Evolutionary conservation across 2,797 vertebrate genomes (phyloP).

Genomic region (Masticophis lateralis): DNA sequence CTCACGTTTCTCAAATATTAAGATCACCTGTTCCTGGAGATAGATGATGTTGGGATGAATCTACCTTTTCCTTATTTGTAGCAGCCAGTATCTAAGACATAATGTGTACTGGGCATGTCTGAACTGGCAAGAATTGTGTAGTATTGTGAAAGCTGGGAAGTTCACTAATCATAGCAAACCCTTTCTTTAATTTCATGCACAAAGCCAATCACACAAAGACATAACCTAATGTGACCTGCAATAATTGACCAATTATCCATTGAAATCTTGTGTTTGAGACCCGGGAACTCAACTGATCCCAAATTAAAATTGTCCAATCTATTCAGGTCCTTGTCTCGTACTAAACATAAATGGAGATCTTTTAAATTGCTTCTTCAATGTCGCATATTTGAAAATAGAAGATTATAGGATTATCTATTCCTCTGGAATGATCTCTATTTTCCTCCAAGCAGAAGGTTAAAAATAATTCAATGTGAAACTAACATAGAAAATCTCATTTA

Average conservation of each 20-base stretch:
- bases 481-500: constrained; percentile 9
- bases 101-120: background rate
- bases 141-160: background rate
- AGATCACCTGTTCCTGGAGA: background rate
- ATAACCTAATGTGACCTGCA: background rate
- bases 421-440: background rate
- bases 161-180: background rate
- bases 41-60: background rate
- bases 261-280: background rate
- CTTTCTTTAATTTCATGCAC: background rate
- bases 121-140: background rate
- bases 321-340: background rate
- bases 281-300: background rate
- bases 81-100: background rate
- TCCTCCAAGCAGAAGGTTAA: constrained; percentile 1
- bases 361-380: constrained; percentile 20
- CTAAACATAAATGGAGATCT: constrained; percentile 10
- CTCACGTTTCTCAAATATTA: background rate
- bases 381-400: background rate
- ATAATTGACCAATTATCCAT: background rate
- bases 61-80: background rate
- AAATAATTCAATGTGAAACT: constrained; percentile 1
- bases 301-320: background rate
- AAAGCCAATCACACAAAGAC: background rate
- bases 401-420: constrained; percentile 26